Evolutionary conservation across 1,140 invertebrate genomes (phyloP).

Genomic region (Orius insidiosus): DNA sequence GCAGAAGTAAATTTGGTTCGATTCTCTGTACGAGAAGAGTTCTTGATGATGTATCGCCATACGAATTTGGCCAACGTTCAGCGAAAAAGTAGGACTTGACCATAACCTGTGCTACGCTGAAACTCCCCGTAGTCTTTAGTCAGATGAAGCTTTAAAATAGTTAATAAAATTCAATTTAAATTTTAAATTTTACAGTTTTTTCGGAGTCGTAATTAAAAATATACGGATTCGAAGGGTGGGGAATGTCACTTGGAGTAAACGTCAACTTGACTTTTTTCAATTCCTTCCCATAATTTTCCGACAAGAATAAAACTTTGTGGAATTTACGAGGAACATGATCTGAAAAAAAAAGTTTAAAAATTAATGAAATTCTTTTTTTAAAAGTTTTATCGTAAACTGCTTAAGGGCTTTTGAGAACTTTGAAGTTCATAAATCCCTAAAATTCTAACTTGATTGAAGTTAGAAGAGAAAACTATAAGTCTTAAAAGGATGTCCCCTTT

Average conservation of each 20-base stretch:
- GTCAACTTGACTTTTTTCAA: constrained; percentile 39
- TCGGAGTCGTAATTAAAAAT: constrained; percentile 48
- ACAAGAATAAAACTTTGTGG: constrained; percentile 61
- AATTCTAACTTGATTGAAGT: no score
- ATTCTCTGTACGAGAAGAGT: constrained; percentile 49
- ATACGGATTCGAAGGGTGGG: constrained; percentile 46
- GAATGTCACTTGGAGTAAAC: constrained; percentile 63
- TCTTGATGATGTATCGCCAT: constrained; percentile 25
- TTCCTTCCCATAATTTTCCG: constrained; percentile 47
- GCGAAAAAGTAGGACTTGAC: constrained; percentile 36
- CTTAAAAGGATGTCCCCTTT: no score
- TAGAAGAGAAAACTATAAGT: no score
- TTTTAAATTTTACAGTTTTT: constrained; percentile 38
- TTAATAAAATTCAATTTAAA: constrained; percentile 15
- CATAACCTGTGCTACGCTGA: constrained; percentile 43
- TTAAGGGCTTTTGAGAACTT: no score
- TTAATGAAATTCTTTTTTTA: not conserved
- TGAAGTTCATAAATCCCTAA: no score
- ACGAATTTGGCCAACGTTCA: not conserved
- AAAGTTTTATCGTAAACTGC: not conserved
- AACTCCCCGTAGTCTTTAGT: constrained; percentile 57
- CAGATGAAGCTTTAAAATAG: constrained; percentile 50
- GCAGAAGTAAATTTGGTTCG: constrained; percentile 41
- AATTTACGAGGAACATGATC: constrained; percentile 65
- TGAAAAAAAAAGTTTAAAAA: constrained; percentile 28